These are phyloP conservation scores for Celastrina argiolus DNA, from an alignment of 2,888 invertebrate species.

Conservation along the genomic window DNA sequence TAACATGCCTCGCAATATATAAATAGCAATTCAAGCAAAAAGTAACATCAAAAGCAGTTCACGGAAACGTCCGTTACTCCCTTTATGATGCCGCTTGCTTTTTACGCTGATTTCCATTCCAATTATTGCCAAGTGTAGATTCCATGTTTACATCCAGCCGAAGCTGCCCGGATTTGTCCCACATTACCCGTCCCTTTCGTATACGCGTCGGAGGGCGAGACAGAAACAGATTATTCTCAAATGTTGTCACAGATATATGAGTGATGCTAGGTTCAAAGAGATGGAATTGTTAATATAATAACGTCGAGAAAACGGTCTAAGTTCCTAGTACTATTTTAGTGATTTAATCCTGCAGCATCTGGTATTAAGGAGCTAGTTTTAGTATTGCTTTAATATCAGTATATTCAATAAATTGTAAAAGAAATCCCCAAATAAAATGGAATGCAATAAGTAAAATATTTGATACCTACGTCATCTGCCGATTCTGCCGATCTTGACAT, in stretches of 20 bases:
- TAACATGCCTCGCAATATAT: slow-evolving; percentile 55
- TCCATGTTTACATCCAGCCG: slow-evolving; percentile 4
- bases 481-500: too few species aligned
- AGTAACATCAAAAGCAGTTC: slow-evolving; percentile 60
- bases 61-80: slow-evolving; percentile 49
- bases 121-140: slow-evolving; percentile 21
- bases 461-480: too few species aligned
- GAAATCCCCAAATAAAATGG: too few species aligned
- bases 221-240: not conserved
- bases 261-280: slow-evolving; percentile 11
- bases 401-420: too few species aligned
- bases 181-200: not conserved
- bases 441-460: too few species aligned
- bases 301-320: not conserved
- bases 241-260: slow-evolving; percentile 5
- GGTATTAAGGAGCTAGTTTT: not conserved
- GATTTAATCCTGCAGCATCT: not conserved
- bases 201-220: not conserved
- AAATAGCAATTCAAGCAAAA: slow-evolving; percentile 55
- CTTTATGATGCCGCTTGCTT: slow-evolving; percentile 39
- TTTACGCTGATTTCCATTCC: slow-evolving; percentile 28
- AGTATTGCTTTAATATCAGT: not conserved
- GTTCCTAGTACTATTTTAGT: slow-evolving; percentile 5
- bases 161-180: slow-evolving; percentile 4
- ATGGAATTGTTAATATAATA: not conserved